These are phyloP conservation scores for Pristiophorus japonicus DNA, from an alignment of 2,113 vertebrate genomes.

Conservation along the genomic window DNA sequence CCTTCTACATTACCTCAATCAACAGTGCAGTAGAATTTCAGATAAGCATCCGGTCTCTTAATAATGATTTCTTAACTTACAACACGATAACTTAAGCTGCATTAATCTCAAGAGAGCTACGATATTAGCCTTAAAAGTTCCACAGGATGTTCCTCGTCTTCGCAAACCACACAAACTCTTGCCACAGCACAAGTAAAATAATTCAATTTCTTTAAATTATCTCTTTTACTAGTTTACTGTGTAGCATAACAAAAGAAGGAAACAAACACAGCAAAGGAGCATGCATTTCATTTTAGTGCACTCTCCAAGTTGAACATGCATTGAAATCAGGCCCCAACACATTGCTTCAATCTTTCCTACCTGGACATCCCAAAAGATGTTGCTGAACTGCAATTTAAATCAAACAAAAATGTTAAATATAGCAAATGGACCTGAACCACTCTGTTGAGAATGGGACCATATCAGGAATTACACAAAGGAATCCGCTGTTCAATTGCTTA, in stretches of 20 bases:
- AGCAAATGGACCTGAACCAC: not conserved
- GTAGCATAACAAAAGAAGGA: constrained; percentile 43
- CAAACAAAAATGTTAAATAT: constrained; percentile 49
- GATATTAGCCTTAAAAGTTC: not conserved
- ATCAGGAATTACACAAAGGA: not conserved
- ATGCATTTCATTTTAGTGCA: constrained; percentile 4
- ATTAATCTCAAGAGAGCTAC: not conserved
- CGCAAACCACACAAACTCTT: not conserved
- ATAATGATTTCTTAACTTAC: not conserved
- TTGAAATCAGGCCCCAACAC: constrained; percentile 47
- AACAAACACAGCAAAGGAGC: constrained; percentile 45
- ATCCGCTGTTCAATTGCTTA: not conserved
- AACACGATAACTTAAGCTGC: no score
- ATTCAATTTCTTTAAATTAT: not conserved
- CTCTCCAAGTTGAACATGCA: constrained; percentile 10
- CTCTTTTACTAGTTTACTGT: constrained; percentile 34
- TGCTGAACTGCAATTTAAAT: constrained; percentile 85
- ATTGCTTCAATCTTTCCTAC: constrained; percentile 62
- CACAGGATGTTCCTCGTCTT: not conserved
- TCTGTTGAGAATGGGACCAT: not conserved
- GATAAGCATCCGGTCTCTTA: not conserved
- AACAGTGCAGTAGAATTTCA: not conserved
- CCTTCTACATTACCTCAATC: not conserved
- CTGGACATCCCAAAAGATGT: constrained; percentile 91
- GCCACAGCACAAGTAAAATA: not conserved